Evolutionary conservation across 2,888 invertebrate species (phyloP), one percentile per base, ranked within the genome.

Genomic region (Octonoba sinensis): DNA sequence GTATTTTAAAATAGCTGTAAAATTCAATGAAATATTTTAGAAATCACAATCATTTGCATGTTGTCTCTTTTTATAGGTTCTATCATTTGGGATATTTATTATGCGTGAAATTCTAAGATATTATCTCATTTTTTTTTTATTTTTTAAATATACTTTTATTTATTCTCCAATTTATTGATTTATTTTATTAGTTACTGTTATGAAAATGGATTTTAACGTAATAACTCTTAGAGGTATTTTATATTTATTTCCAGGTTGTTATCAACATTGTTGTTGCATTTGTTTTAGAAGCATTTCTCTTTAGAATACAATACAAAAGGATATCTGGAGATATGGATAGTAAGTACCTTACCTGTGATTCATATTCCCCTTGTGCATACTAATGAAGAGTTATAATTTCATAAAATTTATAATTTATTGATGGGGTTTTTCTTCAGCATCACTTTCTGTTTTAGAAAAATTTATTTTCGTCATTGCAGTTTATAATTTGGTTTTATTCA

Each of bases 231-330:
- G 18, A 44, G 18, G 4, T 36, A 15, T 22, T 64, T 57, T 36
- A 62, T 0, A 70, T 71, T 72, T 27, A 27, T 78, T 85, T 8
- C 36, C 85, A 89, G 89, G 88, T 90, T 47, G 95, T 96, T n/a
- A 90, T 96, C 86, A 95, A 95, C 0, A 95, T 96, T 83, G 94
- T 96, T 69, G 95, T 96, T 24, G 95, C 96, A 18, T 95, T 95
- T 86, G 95, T 96, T 84, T 89, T 96, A 84, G 96, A 96, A 88
- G 94, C 95, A 3, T 96, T 96, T 89, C 90, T 95, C 70, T 96
- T 96, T 89, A 90, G 95, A 85, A 96, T 96, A 87, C 94, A 95
- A 88, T 96, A 95, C 89, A 94, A 95, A 88, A 90, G 93, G 73
- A 93, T 93, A 87, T 94, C 95, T 81, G 92, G 92, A 0, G 93